Evolutionary conservation across 2,888 invertebrate species (phyloP), one percentile per base, ranked within the genome.

Genomic region (Phyto melanocephala): DNA sequence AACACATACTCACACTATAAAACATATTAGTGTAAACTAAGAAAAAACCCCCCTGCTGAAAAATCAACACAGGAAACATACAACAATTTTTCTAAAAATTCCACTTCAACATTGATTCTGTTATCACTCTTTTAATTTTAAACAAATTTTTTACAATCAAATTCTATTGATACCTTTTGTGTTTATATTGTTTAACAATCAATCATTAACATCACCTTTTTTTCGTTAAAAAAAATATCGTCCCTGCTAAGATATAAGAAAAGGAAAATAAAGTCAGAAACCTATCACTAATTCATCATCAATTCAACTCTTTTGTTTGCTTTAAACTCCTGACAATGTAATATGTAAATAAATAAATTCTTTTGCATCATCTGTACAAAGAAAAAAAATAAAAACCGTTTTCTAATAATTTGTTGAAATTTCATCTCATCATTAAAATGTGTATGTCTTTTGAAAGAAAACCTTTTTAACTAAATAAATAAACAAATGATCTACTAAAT

Each of bases 151-250:
- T 24, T 15, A 42, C 20, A 22, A 50, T 65, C 33, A 17, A 74
- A 24, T 42, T 40, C 54, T 50, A 47, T 68, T 54, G 62, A 22
- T 37, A 54, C n/a, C 62, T 58, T 70, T 75, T 63, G 33, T 58
- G 56, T 75, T 68, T 52, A 10, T 58, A 17, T 67, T 63, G 28
- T 28, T 47, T 40, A 70, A 70, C 71, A 82, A 82, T 82, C 81
- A 82, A 82, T 82, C 81, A 75, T 74, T 65, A 65, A 45, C 56
- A 75, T 54, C 58, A 65, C 63, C 45, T 63, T 79, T 70, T 68
- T 37, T 10, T 3, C 11, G 1, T 42, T 45, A 63, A 63, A 45
- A 37, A 11, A 47, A 28, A 47, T 22, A 56, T 37, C n/a, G 42
- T 70, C n/a, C 45, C 60, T 52, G 20, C n/a, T 40, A 62, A 8